phyloP scores from a whole-genome alignment of 1,140 invertebrate genomes.

The Diorhabda carinulata region DNA sequence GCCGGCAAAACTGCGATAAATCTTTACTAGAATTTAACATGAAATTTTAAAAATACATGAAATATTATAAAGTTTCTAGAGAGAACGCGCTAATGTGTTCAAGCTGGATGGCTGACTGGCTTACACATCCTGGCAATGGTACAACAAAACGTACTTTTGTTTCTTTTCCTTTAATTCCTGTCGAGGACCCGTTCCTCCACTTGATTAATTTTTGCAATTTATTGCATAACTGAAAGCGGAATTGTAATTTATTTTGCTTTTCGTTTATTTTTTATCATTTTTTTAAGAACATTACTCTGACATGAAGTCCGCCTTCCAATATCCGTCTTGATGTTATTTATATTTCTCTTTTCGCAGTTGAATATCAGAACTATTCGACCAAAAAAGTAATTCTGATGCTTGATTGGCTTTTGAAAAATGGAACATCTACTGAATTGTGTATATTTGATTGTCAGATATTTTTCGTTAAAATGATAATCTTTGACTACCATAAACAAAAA shows the following conservation, averaged over 20 bases:
- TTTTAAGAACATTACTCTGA: not conserved
- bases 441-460: not conserved
- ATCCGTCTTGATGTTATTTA: slow-evolving; percentile 19
- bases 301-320: slow-evolving; percentile 18
- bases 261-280: slow-evolving; percentile 10
- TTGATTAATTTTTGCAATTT: slow-evolving; percentile 44
- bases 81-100: slow-evolving; percentile 16
- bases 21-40: slow-evolving; percentile 11
- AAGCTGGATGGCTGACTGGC: slow-evolving; percentile 16
- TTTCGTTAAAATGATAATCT: slow-evolving; percentile 7
- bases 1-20: slow-evolving; percentile 5
- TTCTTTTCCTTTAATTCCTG: slow-evolving; percentile 38
- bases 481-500: too few species aligned
- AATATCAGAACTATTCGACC: slow-evolving; percentile 11
- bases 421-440: not conserved
- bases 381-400: slow-evolving; percentile 4
- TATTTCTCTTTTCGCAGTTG: slow-evolving; percentile 15
- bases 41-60: slow-evolving; percentile 6
- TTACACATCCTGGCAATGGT: slow-evolving; percentile 30
- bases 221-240: slow-evolving; percentile 35
- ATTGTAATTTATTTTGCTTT: slow-evolving; percentile 32
- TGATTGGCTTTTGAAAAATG: slow-evolving; percentile 14
- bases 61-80: slow-evolving; percentile 12
- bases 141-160: slow-evolving; percentile 34
- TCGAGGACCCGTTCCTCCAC: slow-evolving; percentile 35